phyloP scores from a whole-genome alignment of 2,113 vertebrate species.

The Blennius ocellaris region DNA sequence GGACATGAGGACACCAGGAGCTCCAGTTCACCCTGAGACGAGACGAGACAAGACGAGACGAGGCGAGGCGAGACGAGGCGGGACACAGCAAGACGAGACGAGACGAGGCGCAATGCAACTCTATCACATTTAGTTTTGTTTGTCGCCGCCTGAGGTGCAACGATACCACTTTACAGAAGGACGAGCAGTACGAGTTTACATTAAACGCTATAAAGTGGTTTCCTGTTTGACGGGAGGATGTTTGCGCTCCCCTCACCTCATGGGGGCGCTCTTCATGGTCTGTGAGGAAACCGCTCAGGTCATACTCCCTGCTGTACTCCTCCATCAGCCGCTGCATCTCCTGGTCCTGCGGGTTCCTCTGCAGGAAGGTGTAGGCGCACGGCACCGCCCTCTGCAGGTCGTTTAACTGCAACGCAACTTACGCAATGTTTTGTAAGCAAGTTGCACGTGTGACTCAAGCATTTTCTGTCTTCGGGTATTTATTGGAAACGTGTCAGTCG shows the following conservation, averaged over 20 bases:
- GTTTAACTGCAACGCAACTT: conserved; percentile 76
- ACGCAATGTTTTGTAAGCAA: background rate
- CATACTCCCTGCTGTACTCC: conserved; percentile 85
- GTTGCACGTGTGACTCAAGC: too few relatives aligned
- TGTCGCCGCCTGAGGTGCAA: too few relatives aligned
- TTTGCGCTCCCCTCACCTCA: conserved; percentile 76
- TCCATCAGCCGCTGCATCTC: conserved; percentile 86
- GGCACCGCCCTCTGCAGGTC: conserved; percentile 88
- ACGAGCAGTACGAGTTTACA: too few relatives aligned
- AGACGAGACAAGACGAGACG: too few relatives aligned
- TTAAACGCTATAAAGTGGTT: background rate
- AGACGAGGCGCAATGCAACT: too few relatives aligned
- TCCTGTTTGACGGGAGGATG: background rate
- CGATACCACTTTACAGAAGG: too few relatives aligned
- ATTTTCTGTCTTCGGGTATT: too few relatives aligned
- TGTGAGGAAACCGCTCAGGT: conserved; percentile 85
- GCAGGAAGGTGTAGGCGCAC: conserved; percentile 91
- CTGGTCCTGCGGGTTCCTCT: conserved; percentile 89
- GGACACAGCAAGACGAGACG: too few relatives aligned
- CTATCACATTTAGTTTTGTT: too few relatives aligned
- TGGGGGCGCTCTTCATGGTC: conserved; percentile 87
- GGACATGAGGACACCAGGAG: background rate
- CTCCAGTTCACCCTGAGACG: too few relatives aligned
- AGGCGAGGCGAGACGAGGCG: too few relatives aligned
- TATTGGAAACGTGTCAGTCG: too few relatives aligned